Base-by-base conservation (phyloP, 2,888 invertebrate species). In the Parasteatoda lunata region DNA sequence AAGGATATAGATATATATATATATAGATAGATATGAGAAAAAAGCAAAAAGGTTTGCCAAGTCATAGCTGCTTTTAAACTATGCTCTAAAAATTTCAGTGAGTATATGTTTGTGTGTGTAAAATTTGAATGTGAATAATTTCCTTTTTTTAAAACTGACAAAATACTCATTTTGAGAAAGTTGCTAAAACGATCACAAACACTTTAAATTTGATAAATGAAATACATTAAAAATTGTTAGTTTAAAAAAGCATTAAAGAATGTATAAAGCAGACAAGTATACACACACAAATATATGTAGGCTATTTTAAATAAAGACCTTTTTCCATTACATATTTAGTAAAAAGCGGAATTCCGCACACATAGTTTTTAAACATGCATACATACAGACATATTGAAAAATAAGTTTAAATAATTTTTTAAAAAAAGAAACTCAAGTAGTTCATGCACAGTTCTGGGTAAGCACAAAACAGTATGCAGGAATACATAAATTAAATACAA, bases 331-430 rank as follows among this genome's bases (percentile, higher is more conserved):
- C 65, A 80, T 64, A 72, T 64, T 66, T 80, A 80, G 72, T 80
- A 80, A 80, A 80, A 80, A 80, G 80, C 80, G 80, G 80, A 65
- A 66, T 70, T 72, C 80, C 80, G 80, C 80, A 80, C 80, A 80
- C 45, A 72, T 80, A 79, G 59, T 64, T 80, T 30, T 79, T 80
- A 80, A 80, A 80, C 80, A 80, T 80, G 80, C 80, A 80, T 70
- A 73, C 80, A 73, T 66, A 80, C 72, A 80, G 59, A 59, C 59
- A 59, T 59, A 13, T 59, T 59, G 59, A 59, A 59, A 59, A 59
- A 59, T 59, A 59, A 13, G 9, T 9, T n/a, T 13, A 59, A 59
- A 59, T 59, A 59, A 59, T n/a, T 13, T 59, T 30, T 30, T 30
- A 30, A 30, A 30, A 30, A 30, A 30, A 30, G 30, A 30, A 30